A percentile compares a stretch with the other conserved stretches of the same genome.
phyloP scores from a whole-genome alignment of 2,888 invertebrate genomes.

The Limnephilus marmoratus region DNA sequence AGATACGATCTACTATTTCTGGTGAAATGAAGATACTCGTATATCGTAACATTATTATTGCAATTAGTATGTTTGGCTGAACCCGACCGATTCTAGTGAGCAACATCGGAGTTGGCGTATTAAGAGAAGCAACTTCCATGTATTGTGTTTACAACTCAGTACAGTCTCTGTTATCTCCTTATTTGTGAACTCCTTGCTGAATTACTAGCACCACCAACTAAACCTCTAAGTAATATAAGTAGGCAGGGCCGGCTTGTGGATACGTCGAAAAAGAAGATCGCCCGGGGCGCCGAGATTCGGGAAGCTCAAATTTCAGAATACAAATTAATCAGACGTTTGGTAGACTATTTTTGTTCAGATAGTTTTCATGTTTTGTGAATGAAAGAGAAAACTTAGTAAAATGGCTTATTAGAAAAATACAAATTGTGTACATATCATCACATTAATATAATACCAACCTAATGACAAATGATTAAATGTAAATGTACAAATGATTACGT shows the following conservation, averaged over 20 bases:
- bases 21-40: background rate
- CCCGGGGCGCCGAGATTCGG: background rate
- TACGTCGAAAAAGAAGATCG: background rate
- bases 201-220: background rate
- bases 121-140: background rate
- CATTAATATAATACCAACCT: too few relatives aligned
- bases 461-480: too few relatives aligned
- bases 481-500: too few relatives aligned
- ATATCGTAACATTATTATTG: background rate
- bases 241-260: background rate
- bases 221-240: background rate
- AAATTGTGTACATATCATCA: too few relatives aligned
- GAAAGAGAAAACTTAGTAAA: too few relatives aligned
- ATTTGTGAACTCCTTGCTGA: background rate
- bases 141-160: background rate
- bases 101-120: background rate
- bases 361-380: background rate
- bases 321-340: background rate
- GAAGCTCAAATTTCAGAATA: background rate
- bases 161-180: background rate
- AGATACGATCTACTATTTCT: background rate
- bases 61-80: background rate
- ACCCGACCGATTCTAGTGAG: background rate
- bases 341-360: background rate
- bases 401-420: too few relatives aligned